These are phyloP conservation scores for Cairina moschata DNA, from an alignment of 2,113 vertebrate species.

Conservation along the genomic window DNA sequence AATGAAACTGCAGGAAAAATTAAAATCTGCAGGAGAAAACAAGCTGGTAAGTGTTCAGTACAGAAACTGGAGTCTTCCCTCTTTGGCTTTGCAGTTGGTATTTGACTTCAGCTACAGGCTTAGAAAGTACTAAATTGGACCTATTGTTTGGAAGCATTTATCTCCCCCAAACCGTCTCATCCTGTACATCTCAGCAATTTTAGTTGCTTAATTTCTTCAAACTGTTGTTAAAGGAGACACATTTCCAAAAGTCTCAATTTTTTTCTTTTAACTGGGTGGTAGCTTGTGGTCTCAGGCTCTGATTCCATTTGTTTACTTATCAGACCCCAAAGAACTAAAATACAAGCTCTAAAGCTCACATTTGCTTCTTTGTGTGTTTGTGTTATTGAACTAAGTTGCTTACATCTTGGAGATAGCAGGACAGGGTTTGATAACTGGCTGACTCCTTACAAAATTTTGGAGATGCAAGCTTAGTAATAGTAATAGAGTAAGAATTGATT, in stretches of 20 bases:
- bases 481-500: background rate
- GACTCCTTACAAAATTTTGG: background rate
- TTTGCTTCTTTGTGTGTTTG: background rate
- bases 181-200: background rate
- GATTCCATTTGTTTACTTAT: background rate
- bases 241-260: background rate
- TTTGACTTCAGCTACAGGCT: background rate
- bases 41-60: slow-evolving; percentile 75
- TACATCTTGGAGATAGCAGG: background rate
- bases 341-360: background rate
- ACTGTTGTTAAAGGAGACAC: background rate
- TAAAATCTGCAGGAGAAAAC: slow-evolving; percentile 87
- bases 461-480: background rate
- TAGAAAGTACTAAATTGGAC: background rate
- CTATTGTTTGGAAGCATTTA: background rate
- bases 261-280: background rate
- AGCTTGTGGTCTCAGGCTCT: background rate
- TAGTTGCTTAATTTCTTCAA: background rate
- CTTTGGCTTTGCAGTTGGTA: background rate
- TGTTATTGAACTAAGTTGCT: background rate
- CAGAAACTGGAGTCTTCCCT: background rate
- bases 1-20: slow-evolving; percentile 89
- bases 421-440: background rate
- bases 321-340: background rate
- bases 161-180: background rate